Percentiles rank a stretch among this genome's conserved stretches.
Evolutionary conservation across 2,113 vertebrate species (phyloP).

Genomic region (Pholis gunnellus): DNA sequence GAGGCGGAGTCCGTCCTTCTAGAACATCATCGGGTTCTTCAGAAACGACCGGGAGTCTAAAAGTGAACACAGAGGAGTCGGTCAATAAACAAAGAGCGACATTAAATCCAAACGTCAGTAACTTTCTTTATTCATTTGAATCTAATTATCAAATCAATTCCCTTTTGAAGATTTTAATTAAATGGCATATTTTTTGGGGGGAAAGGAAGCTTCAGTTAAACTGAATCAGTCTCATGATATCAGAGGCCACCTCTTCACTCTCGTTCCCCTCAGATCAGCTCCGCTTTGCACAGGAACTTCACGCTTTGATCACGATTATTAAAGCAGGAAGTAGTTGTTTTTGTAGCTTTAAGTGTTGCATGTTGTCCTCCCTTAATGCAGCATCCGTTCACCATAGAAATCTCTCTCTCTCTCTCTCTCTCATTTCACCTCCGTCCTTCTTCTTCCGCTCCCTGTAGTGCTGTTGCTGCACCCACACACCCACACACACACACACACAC

Average conservation of each 20-base stretch:
- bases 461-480: slow-evolving; percentile 48
- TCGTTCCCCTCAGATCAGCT: not conserved
- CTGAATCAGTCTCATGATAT: too few species aligned
- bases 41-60: slow-evolving; percentile 77
- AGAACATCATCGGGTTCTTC: slow-evolving; percentile 81
- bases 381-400: slow-evolving; percentile 52
- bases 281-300: not conserved
- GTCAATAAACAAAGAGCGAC: not conserved
- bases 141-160: too few species aligned
- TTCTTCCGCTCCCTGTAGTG: slow-evolving; percentile 74
- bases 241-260: too few species aligned
- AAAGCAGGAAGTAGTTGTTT: not conserved
- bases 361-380: slow-evolving; percentile 19
- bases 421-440: slow-evolving; percentile 70
- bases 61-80: not conserved
- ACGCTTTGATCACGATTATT: slow-evolving; percentile 6
- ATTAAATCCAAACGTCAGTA: too few species aligned
- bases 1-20: slow-evolving; percentile 35
- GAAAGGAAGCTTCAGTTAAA: too few species aligned
- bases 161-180: too few species aligned
- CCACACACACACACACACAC: slow-evolving; percentile 14
- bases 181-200: too few species aligned
- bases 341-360: not conserved
- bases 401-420: slow-evolving; percentile 33
- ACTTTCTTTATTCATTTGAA: too few species aligned